These are phyloP conservation scores for Podilymbus podiceps DNA, from an alignment of 2,113 vertebrate species.

Conservation along the genomic window DNA sequence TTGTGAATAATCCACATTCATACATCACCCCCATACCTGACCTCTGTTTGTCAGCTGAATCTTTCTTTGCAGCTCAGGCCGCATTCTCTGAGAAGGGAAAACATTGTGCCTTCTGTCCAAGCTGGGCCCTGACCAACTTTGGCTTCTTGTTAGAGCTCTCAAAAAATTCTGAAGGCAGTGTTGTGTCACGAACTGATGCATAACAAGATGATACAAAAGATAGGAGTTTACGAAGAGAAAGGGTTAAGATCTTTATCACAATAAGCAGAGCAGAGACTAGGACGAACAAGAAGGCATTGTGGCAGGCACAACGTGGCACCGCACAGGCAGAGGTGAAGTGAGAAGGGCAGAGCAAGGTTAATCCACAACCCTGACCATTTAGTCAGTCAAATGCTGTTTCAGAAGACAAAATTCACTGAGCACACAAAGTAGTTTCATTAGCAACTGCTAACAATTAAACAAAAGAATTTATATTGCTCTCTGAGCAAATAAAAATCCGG, in stretches of 20 bases:
- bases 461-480: not conserved
- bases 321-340: not conserved
- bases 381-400: not conserved
- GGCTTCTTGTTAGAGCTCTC: not conserved
- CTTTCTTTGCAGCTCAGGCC: not conserved
- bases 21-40: not conserved
- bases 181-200: not conserved
- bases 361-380: not conserved
- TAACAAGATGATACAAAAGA: not conserved
- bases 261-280: not conserved
- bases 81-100: not conserved
- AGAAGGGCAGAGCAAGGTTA: not conserved
- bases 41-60: not conserved
- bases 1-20: not conserved
- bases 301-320: not conserved
- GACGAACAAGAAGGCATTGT: not conserved
- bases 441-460: not conserved
- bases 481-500: not conserved
- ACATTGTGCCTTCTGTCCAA: not conserved
- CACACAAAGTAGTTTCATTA: not conserved
- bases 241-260: not conserved
- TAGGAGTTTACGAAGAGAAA: not conserved
- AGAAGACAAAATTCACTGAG: not conserved
- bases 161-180: not conserved
- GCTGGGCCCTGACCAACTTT: not conserved